Evolutionary conservation across 2,888 invertebrate species (phyloP).

Genomic region (Synergus laeviventris): DNA sequence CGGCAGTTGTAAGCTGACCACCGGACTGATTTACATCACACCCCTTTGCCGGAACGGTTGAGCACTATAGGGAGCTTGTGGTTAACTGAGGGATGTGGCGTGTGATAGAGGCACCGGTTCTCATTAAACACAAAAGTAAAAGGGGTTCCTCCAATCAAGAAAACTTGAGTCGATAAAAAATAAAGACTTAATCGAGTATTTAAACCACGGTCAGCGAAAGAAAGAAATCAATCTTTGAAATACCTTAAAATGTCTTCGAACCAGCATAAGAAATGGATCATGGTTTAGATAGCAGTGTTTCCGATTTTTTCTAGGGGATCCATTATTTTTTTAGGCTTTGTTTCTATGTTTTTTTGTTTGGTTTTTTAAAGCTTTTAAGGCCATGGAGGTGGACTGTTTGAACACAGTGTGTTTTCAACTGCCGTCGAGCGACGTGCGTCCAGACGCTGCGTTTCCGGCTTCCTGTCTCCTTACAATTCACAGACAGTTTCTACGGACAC

Average conservation of each 20-base stretch:
- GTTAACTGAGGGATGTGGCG: conserved; percentile 72
- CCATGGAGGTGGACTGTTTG: conserved; percentile 9
- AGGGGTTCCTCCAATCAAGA: background rate
- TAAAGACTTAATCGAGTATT: background rate
- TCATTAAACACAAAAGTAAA: conserved; percentile 64
- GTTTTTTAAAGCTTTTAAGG: background rate
- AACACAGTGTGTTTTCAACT: conserved; percentile 49
- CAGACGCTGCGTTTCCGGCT: conserved; percentile 72
- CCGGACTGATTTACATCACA: conserved; percentile 75
- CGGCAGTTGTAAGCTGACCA: conserved; percentile 71
- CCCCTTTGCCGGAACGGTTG: conserved; percentile 65
- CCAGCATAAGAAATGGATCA: background rate
- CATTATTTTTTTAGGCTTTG: background rate
- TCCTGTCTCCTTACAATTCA: conserved; percentile 74
- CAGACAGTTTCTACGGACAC: conserved; percentile 66
- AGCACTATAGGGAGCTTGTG: conserved; percentile 62
- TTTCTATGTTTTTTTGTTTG: background rate
- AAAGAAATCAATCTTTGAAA: too few species aligned
- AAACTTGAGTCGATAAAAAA: background rate
- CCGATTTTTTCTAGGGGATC: background rate
- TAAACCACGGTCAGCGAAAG: background rate
- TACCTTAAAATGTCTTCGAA: too few species aligned
- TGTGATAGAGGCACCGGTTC: conserved; percentile 66
- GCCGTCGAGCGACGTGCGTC: conserved; percentile 59
- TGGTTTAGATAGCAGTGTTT: background rate